Base-by-base conservation (phyloP, 2,797 vertebrate genomes). In the Bradypodion ventrale region DNA sequence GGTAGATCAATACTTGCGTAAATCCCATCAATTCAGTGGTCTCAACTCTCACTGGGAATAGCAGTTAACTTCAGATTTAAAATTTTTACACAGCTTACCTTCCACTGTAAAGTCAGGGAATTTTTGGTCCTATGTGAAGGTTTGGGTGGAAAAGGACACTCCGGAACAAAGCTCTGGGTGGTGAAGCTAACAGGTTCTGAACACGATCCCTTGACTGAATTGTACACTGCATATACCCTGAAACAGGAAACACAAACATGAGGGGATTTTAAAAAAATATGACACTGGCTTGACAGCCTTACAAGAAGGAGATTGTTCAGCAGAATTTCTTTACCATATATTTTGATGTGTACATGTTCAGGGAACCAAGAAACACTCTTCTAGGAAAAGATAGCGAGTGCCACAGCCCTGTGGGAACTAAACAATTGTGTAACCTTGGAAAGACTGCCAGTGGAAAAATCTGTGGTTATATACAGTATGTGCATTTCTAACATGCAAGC, bases 71-170 rank as follows among this genome's bases (percentile, higher is more conserved):
- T 56, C 52, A 56, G 4, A 13, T 19, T 23, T 21, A 21, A 4
- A 52, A 21, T 27, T 68, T 75, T 0, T 3, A 80, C 0, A 7
- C 37, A 75, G 87, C 88, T 73, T 95, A 99, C 98, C 98, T 99
- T 99, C 98, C 98, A 99, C 84, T 99, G 98, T 91, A 99, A 92
- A 87, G 97, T 97, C 74, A 99, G 97, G 82, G 97, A 97, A 94
- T 95, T 98, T 96, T 98, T 99, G 94, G 97, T 97, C 94, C 97
- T 97, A 88, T 99, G 97, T 0, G 97, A 97, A 86, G 98, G 95
- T 94, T 98, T 99, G 1, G 98, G 98, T 83, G 97, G 93, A 86
- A 96, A 94, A 32, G 98, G 98, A 89, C 97, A 95, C 83, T 99
- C 98, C 0, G 98, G 98, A 59, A 96, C 94, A 86, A 97, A 97